phyloP scores from a whole-genome alignment of 2,888 invertebrate species.

The Platypus cylindrus region DNA sequence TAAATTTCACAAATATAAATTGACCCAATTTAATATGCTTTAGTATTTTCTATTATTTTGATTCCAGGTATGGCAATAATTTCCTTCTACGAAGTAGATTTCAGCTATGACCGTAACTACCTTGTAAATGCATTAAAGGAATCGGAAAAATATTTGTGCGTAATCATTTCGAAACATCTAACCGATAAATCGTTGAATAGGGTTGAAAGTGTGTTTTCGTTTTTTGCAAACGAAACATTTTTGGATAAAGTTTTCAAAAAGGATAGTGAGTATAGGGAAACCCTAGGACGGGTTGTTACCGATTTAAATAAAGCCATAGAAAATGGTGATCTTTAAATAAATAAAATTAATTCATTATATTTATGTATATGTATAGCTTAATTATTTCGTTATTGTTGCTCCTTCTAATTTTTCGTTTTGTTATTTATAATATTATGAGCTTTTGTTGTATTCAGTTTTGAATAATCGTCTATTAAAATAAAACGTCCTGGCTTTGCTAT shows the following conservation, averaged over 20 bases:
- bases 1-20: no score
- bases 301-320: conserved; percentile 56
- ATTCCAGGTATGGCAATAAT: conserved; percentile 14
- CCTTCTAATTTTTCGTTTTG: no score
- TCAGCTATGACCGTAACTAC: conserved; percentile 75
- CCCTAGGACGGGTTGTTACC: conserved; percentile 48
- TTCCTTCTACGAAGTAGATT: conserved; percentile 46
- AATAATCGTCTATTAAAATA: no score
- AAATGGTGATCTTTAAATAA: conserved; percentile 42
- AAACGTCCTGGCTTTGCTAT: no score
- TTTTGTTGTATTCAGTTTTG: no score
- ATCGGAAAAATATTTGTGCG: conserved; percentile 61
- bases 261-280: conserved; percentile 48
- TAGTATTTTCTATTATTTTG: conserved; percentile 1
- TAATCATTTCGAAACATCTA: conserved; percentile 64
- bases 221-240: conserved; percentile 49
- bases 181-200: conserved; percentile 73
- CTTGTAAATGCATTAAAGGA: conserved; percentile 66
- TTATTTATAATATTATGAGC: no score
- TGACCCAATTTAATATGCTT: no score
- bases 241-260: conserved; percentile 51
- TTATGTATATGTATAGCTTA: no score
- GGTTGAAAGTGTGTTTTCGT: conserved; percentile 64
- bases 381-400: no score
- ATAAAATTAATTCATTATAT: no score